Evolutionary conservation across 1,140 invertebrate genomes (phyloP).

Genomic region (Trichonephila clavipes): DNA sequence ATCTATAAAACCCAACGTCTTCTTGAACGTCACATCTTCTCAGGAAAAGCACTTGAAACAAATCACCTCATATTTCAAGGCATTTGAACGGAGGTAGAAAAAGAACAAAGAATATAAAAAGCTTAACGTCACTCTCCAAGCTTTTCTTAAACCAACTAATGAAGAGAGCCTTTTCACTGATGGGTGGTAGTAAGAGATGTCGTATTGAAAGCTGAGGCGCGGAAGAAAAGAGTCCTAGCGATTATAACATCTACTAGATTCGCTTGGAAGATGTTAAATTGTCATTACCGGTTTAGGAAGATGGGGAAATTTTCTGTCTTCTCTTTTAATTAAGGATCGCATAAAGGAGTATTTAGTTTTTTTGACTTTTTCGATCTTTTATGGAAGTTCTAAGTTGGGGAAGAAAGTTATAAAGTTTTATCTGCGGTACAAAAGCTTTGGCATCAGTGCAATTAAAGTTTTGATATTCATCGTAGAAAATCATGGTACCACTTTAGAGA

Average conservation of each 20-base stretch:
- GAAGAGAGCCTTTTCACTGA: slow-evolving; percentile 60
- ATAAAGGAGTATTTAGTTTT: neutral
- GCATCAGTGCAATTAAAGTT: neutral
- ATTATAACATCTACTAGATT: slow-evolving; percentile 2
- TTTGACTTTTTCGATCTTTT: slow-evolving; percentile 7
- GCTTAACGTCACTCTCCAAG: slow-evolving; percentile 15
- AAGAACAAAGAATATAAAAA: slow-evolving; percentile 23
- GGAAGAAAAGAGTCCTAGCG: slow-evolving; percentile 33
- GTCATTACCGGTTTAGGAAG: slow-evolving; percentile 31
- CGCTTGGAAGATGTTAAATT: slow-evolving; percentile 37
- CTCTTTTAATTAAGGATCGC: slow-evolving; percentile 26
- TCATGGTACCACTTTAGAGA: too few species aligned
- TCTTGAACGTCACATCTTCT: neutral
- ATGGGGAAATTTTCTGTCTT: slow-evolving; percentile 1
- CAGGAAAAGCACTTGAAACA: slow-evolving; percentile 32
- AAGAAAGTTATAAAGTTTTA: neutral
- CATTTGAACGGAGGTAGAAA: neutral
- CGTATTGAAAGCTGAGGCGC: neutral
- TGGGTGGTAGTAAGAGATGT: slow-evolving; percentile 38
- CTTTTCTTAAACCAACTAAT: slow-evolving; percentile 29
- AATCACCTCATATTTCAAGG: slow-evolving; percentile 48
- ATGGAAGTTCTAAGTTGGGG: neutral
- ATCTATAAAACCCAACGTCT: neutral
- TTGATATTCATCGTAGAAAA: too few species aligned
- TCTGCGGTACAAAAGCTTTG: neutral